These are phyloP conservation scores for Caradrina clavipalpis DNA, from an alignment of 2,888 invertebrate species.

Conservation along the genomic window DNA sequence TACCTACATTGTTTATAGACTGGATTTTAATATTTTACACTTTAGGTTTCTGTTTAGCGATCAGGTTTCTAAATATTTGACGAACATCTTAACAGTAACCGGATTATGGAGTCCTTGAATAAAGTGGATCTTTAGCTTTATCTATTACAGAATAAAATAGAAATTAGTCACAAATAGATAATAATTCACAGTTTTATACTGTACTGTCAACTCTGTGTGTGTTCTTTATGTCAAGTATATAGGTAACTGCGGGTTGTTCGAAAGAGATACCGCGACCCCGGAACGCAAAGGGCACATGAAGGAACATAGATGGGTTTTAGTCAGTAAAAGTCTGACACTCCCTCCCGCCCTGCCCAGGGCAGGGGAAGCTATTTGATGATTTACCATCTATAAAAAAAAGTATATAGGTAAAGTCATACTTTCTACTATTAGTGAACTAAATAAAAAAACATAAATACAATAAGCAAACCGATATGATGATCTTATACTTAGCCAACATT, in stretches of 20 bases:
- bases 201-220: no score
- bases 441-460: neutral
- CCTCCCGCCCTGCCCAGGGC: no score
- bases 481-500: neutral
- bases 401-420: no score
- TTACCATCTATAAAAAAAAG: no score
- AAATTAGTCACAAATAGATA: no score
- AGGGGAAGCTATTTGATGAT: no score
- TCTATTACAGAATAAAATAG: constrained; percentile 2
- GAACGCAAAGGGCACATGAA: no score
- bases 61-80: neutral
- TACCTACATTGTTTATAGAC: constrained; percentile 33
- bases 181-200: no score
- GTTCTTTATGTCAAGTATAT: neutral
- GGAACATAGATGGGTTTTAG: no score
- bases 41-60: constrained; percentile 11
- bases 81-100: constrained; percentile 10
- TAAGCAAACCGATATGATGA: neutral
- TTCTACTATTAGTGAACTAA: neutral
- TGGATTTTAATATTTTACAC: constrained; percentile 27
- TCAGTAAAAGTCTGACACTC: no score
- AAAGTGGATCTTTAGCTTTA: constrained; percentile 1
- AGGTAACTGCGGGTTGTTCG: no score
- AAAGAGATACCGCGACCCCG: no score
- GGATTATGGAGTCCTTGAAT: neutral